phyloP scores from a whole-genome alignment of 2,113 vertebrate species.

The Xerus inauris region DNA sequence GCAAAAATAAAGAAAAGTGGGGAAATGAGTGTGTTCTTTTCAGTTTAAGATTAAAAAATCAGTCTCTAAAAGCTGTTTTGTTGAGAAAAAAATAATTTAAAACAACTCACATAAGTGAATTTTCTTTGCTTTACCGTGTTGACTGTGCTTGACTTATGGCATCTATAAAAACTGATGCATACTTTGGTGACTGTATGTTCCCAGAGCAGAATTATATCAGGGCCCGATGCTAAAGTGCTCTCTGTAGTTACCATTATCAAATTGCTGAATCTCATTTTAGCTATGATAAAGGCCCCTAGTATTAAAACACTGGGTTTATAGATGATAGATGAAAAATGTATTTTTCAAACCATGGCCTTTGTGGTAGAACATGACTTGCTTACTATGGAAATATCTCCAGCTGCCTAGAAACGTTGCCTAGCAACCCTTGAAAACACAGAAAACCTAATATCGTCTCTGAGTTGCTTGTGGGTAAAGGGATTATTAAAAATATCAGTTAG shows the following conservation, averaged over 20 bases:
- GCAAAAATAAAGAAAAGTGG: not conserved
- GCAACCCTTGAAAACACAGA: slow-evolving; percentile 82
- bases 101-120: not conserved
- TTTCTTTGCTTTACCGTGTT: slow-evolving; percentile 44
- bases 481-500: slow-evolving; percentile 70
- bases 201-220: slow-evolving; percentile 48
- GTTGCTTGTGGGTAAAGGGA: slow-evolving; percentile 70
- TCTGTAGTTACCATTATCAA: slow-evolving; percentile 62
- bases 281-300: slow-evolving; percentile 64
- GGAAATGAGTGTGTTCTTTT: not conserved
- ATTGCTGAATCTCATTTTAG: slow-evolving; percentile 72
- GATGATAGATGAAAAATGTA: slow-evolving; percentile 78
- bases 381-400: slow-evolving; percentile 76
- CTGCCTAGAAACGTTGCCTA: slow-evolving; percentile 84
- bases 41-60: slow-evolving; percentile 52
- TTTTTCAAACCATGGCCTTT: slow-evolving; percentile 75
- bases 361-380: slow-evolving; percentile 76
- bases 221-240: not conserved
- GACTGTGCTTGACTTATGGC: slow-evolving; percentile 2
- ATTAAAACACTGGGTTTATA: slow-evolving; percentile 77
- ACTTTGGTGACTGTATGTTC: not conserved
- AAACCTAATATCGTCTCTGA: slow-evolving; percentile 73
- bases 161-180: not conserved
- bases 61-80: slow-evolving; percentile 31
- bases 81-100: too few relatives aligned